Percentiles rank a stretch among this genome's conserved stretches.
phyloP scores from a whole-genome alignment of 2,888 invertebrate species.

The Seira sanloemensis region DNA sequence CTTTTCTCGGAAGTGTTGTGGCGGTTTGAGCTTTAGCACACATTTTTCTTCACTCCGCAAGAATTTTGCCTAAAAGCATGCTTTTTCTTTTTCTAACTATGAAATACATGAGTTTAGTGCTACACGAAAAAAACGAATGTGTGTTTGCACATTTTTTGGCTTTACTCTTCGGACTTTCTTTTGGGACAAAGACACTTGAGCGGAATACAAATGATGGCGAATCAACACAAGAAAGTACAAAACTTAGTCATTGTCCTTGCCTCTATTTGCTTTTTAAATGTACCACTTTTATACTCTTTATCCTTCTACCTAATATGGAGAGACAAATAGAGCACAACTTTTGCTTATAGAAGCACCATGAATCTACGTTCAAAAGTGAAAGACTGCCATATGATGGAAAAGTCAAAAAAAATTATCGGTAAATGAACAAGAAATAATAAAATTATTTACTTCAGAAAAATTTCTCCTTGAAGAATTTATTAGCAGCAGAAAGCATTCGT shows the following conservation, averaged over 20 bases:
- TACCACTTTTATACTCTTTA: background rate
- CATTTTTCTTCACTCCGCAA: conserved; percentile 14
- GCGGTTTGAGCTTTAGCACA: background rate
- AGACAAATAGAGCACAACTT: background rate
- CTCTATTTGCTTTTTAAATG: background rate
- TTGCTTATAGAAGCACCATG: too few species aligned
- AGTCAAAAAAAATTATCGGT: background rate
- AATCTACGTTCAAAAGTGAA: background rate
- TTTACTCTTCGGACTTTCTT: conserved; percentile 40
- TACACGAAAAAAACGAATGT: conserved; percentile 31
- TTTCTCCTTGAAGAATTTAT: background rate
- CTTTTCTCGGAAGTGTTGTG: conserved; percentile 31
- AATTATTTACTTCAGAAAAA: background rate
- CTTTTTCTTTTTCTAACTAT: conserved; percentile 27
- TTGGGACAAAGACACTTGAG: conserved; percentile 44
- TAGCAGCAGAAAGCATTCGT: background rate
- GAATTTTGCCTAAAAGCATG: conserved; percentile 40
- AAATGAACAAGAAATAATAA: conserved; percentile 1
- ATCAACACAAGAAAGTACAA: conserved; percentile 12
- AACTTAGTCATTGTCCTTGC: background rate
- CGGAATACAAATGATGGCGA: conserved; percentile 51
- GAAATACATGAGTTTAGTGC: conserved; percentile 5
- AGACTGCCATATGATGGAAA: background rate
- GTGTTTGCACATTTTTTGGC: conserved; percentile 40
- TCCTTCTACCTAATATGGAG: background rate